phyloP scores from a whole-genome alignment of 2,888 invertebrate genomes.

The Ormyrus rosae region DNA sequence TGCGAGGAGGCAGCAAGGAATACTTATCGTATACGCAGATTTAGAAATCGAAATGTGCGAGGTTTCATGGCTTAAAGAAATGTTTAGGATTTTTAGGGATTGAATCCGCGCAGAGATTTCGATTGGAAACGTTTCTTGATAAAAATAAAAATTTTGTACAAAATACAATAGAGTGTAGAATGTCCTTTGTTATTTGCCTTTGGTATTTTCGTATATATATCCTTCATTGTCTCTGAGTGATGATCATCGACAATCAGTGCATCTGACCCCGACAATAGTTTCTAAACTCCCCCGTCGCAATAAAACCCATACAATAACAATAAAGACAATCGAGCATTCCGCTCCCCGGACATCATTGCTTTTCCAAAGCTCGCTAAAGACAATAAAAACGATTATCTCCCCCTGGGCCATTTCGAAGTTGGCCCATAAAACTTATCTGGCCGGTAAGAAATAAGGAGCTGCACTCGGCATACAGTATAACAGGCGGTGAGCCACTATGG shows the following conservation, averaged over 20 bases:
- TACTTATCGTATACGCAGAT: conserved; percentile 27
- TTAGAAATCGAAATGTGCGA: neutral
- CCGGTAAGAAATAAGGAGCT: conserved; percentile 35
- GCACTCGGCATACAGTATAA: neutral
- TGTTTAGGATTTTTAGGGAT: no score
- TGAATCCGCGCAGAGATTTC: no score
- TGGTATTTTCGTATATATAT: no score
- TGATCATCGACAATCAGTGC: conserved; percentile 20
- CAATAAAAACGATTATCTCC: conserved; percentile 57
- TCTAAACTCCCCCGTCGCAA: conserved; percentile 4
- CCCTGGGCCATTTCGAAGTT: conserved; percentile 45
- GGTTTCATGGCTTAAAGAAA: no score
- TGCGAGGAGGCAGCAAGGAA: neutral
- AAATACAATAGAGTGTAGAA: no score
- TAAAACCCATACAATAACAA: conserved; percentile 41
- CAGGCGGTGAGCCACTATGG: no score
- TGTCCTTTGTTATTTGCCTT: no score
- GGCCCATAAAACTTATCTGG: conserved; percentile 51
- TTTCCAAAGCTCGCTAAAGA: conserved; percentile 51
- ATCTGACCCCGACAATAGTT: conserved; percentile 27
- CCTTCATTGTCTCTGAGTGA: no score
- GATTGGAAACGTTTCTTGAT: no score
- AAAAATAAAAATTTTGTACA: no score
- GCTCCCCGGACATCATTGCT: conserved; percentile 32
- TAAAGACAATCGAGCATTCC: conserved; percentile 41